These are phyloP conservation scores for Caenorhabditis angaria DNA, from an alignment of 2,888 invertebrate genomes.

Conservation along the genomic window DNA sequence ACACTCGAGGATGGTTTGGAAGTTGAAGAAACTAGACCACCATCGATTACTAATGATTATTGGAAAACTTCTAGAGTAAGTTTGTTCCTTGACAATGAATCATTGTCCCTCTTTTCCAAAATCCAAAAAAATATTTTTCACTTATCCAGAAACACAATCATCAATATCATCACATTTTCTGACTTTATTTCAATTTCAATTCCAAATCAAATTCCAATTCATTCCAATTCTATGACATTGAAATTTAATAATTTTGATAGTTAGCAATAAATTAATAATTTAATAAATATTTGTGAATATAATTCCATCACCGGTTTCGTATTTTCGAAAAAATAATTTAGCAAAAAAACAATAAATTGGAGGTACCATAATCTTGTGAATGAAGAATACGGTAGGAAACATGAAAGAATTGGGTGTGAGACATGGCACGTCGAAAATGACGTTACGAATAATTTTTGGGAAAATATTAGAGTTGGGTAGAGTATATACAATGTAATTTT, in stretches of 20 bases:
- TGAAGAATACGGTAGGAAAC: not conserved
- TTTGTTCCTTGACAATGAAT: not conserved
- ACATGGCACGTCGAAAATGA: slow-evolving; percentile 33
- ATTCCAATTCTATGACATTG: not conserved
- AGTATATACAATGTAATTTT: not conserved
- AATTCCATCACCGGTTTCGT: slow-evolving; percentile 13
- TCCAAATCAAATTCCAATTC: not conserved
- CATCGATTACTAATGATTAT: slow-evolving; percentile 3
- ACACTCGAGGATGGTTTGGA: slow-evolving; percentile 13
- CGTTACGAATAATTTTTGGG: slow-evolving; percentile 17
- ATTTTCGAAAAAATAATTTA: slow-evolving; percentile 3
- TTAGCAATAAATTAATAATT: slow-evolving; percentile 7
- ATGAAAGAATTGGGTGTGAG: not conserved
- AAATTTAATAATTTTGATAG: not conserved
- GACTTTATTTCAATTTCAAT: not conserved
- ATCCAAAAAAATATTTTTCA: slow-evolving; percentile 14
- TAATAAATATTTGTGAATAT: slow-evolving; percentile 13
- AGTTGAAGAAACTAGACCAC: not conserved
- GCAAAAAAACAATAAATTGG: slow-evolving; percentile 6
- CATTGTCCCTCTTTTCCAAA: not conserved
- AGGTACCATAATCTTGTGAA: slow-evolving; percentile 10
- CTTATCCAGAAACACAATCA: not conserved
- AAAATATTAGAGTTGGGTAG: not conserved
- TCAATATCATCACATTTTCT: slow-evolving; percentile 20
- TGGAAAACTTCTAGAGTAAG: slow-evolving; percentile 31